phyloP scores from a whole-genome alignment of 2,797 vertebrate species.

The Tangara arthus region DNA sequence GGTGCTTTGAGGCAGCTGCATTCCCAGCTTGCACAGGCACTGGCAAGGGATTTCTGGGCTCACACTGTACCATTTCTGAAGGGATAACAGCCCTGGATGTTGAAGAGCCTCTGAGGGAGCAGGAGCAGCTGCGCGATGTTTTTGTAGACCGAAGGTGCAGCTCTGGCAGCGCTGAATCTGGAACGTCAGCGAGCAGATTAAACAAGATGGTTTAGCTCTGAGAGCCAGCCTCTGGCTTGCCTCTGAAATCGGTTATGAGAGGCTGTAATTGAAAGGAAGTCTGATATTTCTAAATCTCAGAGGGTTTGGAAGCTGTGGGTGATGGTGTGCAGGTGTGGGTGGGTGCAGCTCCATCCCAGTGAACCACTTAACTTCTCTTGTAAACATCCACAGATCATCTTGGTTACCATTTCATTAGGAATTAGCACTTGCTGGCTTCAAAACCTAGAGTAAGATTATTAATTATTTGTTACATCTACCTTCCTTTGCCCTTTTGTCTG shows the following conservation, averaged over 20 bases:
- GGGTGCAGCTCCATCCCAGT: neutral
- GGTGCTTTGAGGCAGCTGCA: neutral
- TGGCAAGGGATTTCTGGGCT: neutral
- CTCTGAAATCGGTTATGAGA: neutral
- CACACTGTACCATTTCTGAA: neutral
- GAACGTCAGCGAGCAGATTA: slow-evolving; percentile 16
- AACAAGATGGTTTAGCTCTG: neutral
- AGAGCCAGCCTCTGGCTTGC: neutral
- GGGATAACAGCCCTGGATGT: neutral
- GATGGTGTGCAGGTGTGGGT: neutral
- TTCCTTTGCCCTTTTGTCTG: neutral
- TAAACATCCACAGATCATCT: neutral
- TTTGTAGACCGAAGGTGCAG: neutral
- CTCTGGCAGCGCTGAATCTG: neutral
- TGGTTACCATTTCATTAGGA: neutral
- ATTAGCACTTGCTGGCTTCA: neutral
- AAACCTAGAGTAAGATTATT: neutral
- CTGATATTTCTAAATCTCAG: neutral
- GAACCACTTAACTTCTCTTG: neutral
- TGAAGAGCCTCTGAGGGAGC: neutral
- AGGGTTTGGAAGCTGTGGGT: neutral
- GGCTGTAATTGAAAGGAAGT: neutral
- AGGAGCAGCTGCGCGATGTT: neutral
- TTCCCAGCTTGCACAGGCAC: neutral
- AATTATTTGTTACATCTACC: neutral